Base-by-base conservation (phyloP, 1,140 invertebrate genomes). In the Anadara kagoshimensis region DNA sequence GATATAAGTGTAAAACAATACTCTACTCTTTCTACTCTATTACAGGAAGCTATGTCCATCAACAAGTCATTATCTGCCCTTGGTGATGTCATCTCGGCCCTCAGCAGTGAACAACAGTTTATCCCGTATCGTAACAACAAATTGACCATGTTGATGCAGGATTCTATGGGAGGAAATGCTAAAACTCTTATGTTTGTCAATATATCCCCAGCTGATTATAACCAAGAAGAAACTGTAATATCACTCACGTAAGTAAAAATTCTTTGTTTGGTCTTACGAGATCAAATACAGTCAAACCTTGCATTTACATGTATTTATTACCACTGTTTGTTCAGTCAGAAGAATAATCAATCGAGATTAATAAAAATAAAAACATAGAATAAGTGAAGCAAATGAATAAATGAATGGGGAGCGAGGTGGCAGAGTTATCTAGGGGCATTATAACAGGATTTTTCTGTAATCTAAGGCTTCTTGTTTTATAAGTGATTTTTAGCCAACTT, bases 11-110 rank as follows among this genome's bases (percentile, higher is more conserved):
- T n/a, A n/a, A n/a, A n/a, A n/a, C n/a, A n/a, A n/a, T n/a, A n/a
- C n/a, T n/a, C n/a, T n/a, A n/a, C n/a, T n/a, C n/a, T n/a, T n/a
- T n/a, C n/a, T n/a, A n/a, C n/a, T 36, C 29, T 36, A 3, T 3
- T 3, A 36, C 97, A 99, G 89, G 96, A 97, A 90, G 95, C 95
- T n/a, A 93, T 92, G 22, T 92, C 93, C 56, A 97, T 97, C 64
- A 97, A 97, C 83, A 93, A 94, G 78, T 96, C 94, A 11, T 86
- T 96, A 1, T 92, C 93, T 0, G 90, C 92, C 0, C 89, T 96
- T 0, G 92, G 93, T 26, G 91, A 93, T 53, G 95, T 96, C 14
- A 96, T 96, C 69, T 93, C 93, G 75, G 93, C 94, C 75, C 88
- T 97, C 94, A 94, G 78, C 93, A 86, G 85, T 71, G 85, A 86